Evolutionary conservation across 2,888 invertebrate species (phyloP), one percentile per base, ranked within the genome.

Genomic region (Eristalis tenax): DNA sequence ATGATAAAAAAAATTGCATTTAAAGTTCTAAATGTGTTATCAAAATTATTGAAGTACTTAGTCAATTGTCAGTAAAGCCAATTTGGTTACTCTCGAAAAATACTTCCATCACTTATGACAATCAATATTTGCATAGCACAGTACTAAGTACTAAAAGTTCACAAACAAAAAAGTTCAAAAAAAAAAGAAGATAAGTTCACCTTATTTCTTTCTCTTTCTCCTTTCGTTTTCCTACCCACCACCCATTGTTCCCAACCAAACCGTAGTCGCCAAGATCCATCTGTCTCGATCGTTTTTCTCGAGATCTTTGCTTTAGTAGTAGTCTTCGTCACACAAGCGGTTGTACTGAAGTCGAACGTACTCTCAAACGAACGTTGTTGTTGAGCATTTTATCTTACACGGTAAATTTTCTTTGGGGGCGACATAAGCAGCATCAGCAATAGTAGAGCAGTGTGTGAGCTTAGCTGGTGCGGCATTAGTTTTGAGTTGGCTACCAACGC

Each of bases 401-500:
- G 75, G 70, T 87, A 68, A 68, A 71, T 83, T 83, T 79, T 83
- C 83, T 69, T 83, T 75, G 83, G 59, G 66, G 83, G 75, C 70
- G 74, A 50, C 79, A 76, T 79, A 77, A 88, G 73, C 80, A 87
- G 63, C 83, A 81, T 81, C 86, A 82, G 89, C 85, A 57, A 64
- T 28, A 68, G 82, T 57, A 71, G 81, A 50, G 64, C 82, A 78
- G 35, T 89, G 89, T 88, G 90, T 90, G 89, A 89, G 90, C 85
- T 90, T 90, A 90, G 90, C 90, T 92, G 89, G 91, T 91, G 90
- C 91, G 91, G 91, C 91, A 92, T 92, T 91, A 93, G 93, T 93
- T 93, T 93, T 93, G 93, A 93, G 93, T 93, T 93, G 93, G 93
- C 93, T 93, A 92, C 92, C 93, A 93, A 93, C 93, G 93, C 93